A percentile compares a stretch with the other conserved stretches of the same genome.
These are phyloP conservation scores for Haliclystus octoradiatus DNA, from an alignment of 30 jellyfish, hydroid and myxozoan species.

Conservation along the genomic window DNA sequence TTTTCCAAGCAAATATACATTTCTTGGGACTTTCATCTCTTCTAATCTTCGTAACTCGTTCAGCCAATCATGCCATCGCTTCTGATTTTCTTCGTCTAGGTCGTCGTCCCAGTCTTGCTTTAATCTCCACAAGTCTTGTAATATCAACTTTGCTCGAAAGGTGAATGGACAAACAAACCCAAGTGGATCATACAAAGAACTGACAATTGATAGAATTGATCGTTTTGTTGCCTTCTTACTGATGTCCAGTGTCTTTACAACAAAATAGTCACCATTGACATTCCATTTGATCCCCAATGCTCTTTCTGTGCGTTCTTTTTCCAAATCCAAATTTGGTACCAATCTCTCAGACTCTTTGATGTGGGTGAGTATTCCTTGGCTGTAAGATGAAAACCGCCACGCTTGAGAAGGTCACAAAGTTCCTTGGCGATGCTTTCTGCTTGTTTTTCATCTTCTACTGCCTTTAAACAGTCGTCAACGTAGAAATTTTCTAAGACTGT, in stretches of 20 bases:
- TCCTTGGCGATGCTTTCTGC: slow-evolving; percentile 4
- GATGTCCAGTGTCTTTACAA: slow-evolving; percentile 1
- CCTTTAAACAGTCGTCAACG: slow-evolving; percentile 36
- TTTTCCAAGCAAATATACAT: not conserved
- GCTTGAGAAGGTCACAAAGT: slow-evolving; percentile 14
- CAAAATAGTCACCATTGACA: slow-evolving; percentile 19
- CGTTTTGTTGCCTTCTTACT: slow-evolving; percentile 33
- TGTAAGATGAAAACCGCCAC: not conserved
- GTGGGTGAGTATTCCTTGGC: too few relatives aligned
- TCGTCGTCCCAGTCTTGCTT: slow-evolving; percentile 30
- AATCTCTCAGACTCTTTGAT: too few relatives aligned
- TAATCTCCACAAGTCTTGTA: slow-evolving; percentile 32
- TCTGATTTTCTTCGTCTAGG: not conserved
- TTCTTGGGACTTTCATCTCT: slow-evolving; percentile 8
- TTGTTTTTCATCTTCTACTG: slow-evolving; percentile 4
- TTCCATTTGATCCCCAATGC: slow-evolving; percentile 48
- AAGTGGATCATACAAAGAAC: slow-evolving; percentile 46
- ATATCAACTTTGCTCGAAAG: slow-evolving; percentile 17
- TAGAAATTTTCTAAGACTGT: slow-evolving; percentile 30
- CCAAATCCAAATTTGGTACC: slow-evolving; percentile 11
- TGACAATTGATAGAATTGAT: slow-evolving; percentile 9
- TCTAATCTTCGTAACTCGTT: slow-evolving; percentile 8
- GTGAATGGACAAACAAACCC: slow-evolving; percentile 27
- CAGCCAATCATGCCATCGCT: slow-evolving; percentile 3
- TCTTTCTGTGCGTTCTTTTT: too few relatives aligned